These are phyloP conservation scores for Tokudaia muenninki DNA, from an alignment of 2,797 vertebrate genomes.

Conservation along the genomic window DNA sequence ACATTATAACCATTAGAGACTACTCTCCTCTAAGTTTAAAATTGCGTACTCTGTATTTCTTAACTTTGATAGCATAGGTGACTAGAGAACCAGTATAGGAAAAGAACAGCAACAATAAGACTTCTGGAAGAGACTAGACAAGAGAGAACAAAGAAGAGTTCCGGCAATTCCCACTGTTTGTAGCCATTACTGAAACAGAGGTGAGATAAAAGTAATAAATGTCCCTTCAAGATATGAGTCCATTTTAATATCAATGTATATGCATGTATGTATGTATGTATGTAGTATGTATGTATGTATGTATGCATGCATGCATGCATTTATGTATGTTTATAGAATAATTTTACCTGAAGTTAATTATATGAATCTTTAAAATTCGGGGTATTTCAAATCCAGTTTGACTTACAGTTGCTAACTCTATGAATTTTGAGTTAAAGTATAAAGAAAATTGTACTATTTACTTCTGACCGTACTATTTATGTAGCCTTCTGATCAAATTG, in stretches of 20 bases:
- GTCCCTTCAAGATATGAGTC: neutral
- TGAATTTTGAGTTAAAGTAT: slow-evolving; percentile 4
- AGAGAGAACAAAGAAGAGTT: neutral
- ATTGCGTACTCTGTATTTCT: neutral
- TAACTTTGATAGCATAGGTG: neutral
- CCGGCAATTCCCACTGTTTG: neutral
- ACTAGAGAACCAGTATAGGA: neutral
- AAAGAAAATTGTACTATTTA: neutral
- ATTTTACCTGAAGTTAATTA: slow-evolving; percentile 3
- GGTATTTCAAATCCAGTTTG: neutral
- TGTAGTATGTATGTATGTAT: no score
- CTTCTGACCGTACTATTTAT: neutral
- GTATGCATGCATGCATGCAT: no score
- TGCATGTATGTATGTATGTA: no score
- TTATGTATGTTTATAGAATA: neutral
- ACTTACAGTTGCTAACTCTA: neutral
- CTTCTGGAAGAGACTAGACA: neutral
- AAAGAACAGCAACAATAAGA: neutral
- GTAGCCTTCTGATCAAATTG: neutral
- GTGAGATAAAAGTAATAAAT: neutral
- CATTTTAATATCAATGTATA: neutral
- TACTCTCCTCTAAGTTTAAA: neutral
- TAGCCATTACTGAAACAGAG: neutral
- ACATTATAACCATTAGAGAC: neutral
- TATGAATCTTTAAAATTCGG: slow-evolving; percentile 14